Conservation (phyloP, 2,797 vertebrate species). For the Chaenodraco wilsoni region DNA sequence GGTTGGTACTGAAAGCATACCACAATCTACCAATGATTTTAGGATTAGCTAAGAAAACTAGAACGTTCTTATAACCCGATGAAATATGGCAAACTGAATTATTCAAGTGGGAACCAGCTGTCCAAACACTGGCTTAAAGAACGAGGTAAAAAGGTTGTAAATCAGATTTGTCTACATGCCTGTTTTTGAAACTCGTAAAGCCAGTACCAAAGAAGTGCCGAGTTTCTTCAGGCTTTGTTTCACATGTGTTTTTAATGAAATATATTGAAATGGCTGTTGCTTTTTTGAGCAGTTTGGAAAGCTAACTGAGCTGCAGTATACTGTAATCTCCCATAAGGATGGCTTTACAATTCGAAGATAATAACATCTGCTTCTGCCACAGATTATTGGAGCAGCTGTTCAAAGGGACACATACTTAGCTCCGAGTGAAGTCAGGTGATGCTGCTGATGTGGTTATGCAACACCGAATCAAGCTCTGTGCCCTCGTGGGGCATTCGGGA, state of each 20-base stretch:
- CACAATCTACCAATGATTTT: background rate
- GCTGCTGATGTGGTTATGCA: constrained; percentile 33
- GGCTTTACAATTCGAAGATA: background rate
- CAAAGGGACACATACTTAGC: constrained; percentile 15
- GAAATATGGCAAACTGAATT: background rate
- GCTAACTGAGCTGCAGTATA: background rate
- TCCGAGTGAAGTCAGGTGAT: constrained; percentile 12
- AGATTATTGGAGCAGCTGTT: constrained; percentile 35
- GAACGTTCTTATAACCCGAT: background rate
- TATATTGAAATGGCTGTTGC: background rate
- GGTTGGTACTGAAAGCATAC: background rate
- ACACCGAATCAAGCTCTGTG: constrained; percentile 18
- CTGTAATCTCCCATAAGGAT: background rate
- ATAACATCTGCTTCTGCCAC: constrained; percentile 12
- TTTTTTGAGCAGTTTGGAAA: background rate
- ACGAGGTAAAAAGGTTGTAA: background rate
- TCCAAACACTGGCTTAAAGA: background rate
- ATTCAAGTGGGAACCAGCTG: background rate
- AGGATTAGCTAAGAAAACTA: background rate
- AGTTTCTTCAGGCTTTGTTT: background rate
- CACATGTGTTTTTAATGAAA: background rate
- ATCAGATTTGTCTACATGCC: background rate
- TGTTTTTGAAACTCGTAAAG: background rate
- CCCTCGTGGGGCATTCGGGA: constrained; percentile 4
- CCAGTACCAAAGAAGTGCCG: too few relatives aligned